Evolutionary conservation across 2,113 vertebrate species (phyloP).

Genomic region (Pungitius pungitius): DNA sequence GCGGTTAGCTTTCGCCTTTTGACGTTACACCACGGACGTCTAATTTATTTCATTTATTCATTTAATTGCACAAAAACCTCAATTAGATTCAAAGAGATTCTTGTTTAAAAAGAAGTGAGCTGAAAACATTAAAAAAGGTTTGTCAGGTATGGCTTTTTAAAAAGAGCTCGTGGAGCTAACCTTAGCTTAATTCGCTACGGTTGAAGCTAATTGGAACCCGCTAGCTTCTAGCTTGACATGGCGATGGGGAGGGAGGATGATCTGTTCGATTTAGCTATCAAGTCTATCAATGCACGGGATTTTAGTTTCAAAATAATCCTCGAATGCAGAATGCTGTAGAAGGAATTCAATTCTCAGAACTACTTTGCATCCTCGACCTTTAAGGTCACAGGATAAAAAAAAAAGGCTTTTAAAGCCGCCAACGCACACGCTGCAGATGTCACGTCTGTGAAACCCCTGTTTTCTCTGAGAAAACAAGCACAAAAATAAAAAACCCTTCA

Average conservation of each 20-base stretch:
- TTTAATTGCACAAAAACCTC: neutral
- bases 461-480: constrained; percentile 37
- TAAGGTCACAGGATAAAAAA: neutral
- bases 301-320: neutral
- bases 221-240: neutral
- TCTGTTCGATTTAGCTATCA: too few species aligned
- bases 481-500: neutral
- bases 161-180: neutral
- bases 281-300: neutral
- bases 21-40: too few species aligned
- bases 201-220: neutral
- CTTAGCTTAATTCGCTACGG: neutral
- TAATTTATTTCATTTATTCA: too few species aligned
- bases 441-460: constrained; percentile 14
- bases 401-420: neutral
- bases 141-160: neutral
- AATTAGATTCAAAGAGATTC: neutral
- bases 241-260: too few species aligned
- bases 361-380: neutral
- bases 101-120: neutral
- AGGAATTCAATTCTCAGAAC: neutral
- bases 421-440: neutral
- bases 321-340: too few species aligned
- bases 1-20: neutral
- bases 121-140: neutral